Evolutionary conservation across 2,113 vertebrate genomes (phyloP), one percentile per base, ranked within the genome.

Genomic region (Cromileptes altivelis): DNA sequence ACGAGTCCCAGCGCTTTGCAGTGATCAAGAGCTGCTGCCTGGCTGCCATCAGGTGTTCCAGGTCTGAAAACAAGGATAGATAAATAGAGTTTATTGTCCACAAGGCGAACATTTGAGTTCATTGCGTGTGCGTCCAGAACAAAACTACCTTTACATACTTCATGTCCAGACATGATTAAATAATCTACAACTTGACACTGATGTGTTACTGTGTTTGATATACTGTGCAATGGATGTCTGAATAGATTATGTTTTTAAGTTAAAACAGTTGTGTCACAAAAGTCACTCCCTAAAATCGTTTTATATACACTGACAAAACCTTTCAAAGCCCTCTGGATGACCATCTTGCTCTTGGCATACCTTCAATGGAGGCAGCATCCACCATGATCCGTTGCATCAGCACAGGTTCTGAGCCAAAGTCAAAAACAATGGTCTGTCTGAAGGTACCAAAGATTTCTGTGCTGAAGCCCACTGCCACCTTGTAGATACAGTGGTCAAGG

Each of bases 371-470:
- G 86, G 98, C 98, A 78, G 98, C 98, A 88, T 99, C 98, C 94
- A 99, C 98, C 98, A 99, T 99, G 63, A 99, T 96, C 93, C 98
- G 96, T 94, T 99, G 97, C 98, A 99, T 99, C 90, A 99, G 96
- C 90, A 99, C 98, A 23, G 98, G 98, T 76, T 99, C 98, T 70
- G 97, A 97, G 90, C 98, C 98, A 70, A 99, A 99, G 95, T 99
- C 98, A 91, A 99, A 99, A 86, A 99, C 98, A 80, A 97, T 96
- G 21, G 98, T 99, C 94, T 99, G 98, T 65, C 98, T 95, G 96
- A 99, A 99, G 91, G 98, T 99, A 64, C 98, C 98, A 89, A 99
- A 99, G 94, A 99, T 99, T 95, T 99, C 98, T 42, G 98, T 99
- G 94, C 95, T 97, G 94, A 99, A 99, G 84, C 95, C 97, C 95